These are phyloP conservation scores for Euphydryas editha DNA, from an alignment of 2,888 invertebrate species.

Conservation along the genomic window DNA sequence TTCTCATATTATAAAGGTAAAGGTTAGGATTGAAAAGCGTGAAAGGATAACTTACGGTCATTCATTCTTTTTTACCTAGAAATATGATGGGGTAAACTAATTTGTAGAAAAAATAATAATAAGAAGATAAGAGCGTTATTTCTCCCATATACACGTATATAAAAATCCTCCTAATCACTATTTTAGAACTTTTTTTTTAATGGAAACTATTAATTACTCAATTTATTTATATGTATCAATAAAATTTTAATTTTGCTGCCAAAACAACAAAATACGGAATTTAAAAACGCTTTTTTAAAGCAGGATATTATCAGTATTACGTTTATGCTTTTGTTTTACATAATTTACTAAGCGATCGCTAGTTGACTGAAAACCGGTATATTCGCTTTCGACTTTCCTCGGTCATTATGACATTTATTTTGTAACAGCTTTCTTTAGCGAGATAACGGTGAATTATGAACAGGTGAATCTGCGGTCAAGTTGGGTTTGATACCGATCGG, in stretches of 20 bases:
- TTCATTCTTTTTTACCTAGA: no score
- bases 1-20: no score
- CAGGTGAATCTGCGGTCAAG: slow-evolving; percentile 7
- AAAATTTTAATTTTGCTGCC: neutral
- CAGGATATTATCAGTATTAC: slow-evolving; percentile 24
- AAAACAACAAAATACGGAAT: neutral
- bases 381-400: slow-evolving; percentile 75
- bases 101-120: no score
- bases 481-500: slow-evolving; percentile 26
- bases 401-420: slow-evolving; percentile 66
- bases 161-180: no score
- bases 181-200: no score
- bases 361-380: slow-evolving; percentile 58
- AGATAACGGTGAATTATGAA: slow-evolving; percentile 57
- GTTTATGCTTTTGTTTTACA: slow-evolving; percentile 28
- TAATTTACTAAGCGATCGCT: slow-evolving; percentile 32
- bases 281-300: neutral
- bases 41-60: no score
- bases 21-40: no score
- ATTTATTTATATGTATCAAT: no score
- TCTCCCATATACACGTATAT: no score
- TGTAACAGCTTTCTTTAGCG: slow-evolving; percentile 74
- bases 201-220: no score
- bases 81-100: no score
- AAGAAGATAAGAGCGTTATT: no score